Base-by-base conservation (phyloP, 2,888 invertebrate species). In the Parnassius orleans region DNA sequence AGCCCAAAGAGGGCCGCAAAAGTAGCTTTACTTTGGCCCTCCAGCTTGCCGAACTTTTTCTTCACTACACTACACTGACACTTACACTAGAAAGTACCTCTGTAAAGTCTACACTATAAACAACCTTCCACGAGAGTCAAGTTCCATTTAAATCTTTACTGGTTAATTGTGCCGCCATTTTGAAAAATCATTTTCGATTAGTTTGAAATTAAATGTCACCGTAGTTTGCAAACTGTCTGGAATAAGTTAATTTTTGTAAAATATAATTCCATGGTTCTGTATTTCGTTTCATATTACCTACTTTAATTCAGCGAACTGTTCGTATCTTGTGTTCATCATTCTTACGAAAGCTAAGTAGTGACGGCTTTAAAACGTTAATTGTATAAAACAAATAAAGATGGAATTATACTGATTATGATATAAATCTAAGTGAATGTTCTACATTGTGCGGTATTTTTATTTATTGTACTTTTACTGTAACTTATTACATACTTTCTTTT, bases 1-100 rank as follows among this genome's bases (percentile, higher is more conserved):
- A 94, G 92, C 86, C 93, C 92, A 68, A 92, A 91, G 75, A 93
- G 93, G 92, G 93, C 93, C 88, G 95, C 94, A 80, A 93, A 92
- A 77, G 93, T 93, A 76, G 94, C 93, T 85, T 94, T 93, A 81
- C 92, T 90, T 82, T 93, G 93, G 65, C 90, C 88, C 93, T 93
- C 94, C 94, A 94, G 94, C 90, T 93, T 94, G 84, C 72, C 44
- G 33, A 59, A 51, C 24, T 55, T 51, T 24, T 42, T n/a, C 48
- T 44, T 41, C 59, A 57, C 57, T n/a, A 9, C 54, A 63, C 54
- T 66, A 65, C 78, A 83, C 76, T 68, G 61, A 61, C 70, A 83
- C 47, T 46, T 19, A 61, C 71, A 68, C 67, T 78, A 79, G 19
- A 46, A 53, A 12, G 19, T 41, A 47, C 14, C 33, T 53, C 14